Evolutionary conservation across 2,113 vertebrate species (phyloP).

Genomic region (Natator depressus): DNA sequence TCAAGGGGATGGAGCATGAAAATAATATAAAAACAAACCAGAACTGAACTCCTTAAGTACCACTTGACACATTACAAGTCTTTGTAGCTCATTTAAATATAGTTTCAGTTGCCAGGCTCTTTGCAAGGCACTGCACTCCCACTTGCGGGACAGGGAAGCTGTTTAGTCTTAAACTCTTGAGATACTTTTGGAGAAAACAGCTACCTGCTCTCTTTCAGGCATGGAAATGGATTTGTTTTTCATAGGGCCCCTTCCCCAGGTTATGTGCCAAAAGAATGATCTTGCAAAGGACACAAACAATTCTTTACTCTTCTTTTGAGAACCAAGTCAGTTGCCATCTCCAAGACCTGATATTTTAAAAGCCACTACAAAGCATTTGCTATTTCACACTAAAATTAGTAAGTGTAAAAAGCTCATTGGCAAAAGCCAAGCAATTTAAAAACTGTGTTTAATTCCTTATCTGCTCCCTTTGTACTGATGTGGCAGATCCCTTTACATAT

Average conservation of each 20-base stretch:
- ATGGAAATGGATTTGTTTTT: neutral
- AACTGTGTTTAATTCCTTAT: neutral
- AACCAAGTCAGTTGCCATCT: neutral
- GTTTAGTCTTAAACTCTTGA: neutral
- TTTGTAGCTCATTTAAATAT: neutral
- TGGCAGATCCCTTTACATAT: neutral
- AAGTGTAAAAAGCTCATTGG: neutral
- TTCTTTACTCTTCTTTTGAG: neutral
- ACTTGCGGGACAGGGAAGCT: neutral
- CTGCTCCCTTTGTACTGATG: neutral
- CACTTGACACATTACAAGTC: neutral
- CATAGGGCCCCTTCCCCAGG: neutral
- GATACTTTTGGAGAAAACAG: constrained; percentile 42
- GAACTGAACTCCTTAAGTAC: neutral
- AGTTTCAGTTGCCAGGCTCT: neutral
- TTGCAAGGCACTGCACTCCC: neutral
- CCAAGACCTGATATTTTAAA: constrained; percentile 3
- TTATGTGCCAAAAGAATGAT: neutral
- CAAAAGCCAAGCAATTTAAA: neutral
- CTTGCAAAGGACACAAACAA: neutral
- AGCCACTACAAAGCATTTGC: neutral
- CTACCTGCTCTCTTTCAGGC: constrained; percentile 50
- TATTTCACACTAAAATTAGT: neutral
- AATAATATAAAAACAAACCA: neutral
- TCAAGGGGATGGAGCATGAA: neutral